These are phyloP conservation scores for Zoanthus sansibaricus DNA, from an alignment of 92 coral and sea anemone genomes.

Conservation along the genomic window DNA sequence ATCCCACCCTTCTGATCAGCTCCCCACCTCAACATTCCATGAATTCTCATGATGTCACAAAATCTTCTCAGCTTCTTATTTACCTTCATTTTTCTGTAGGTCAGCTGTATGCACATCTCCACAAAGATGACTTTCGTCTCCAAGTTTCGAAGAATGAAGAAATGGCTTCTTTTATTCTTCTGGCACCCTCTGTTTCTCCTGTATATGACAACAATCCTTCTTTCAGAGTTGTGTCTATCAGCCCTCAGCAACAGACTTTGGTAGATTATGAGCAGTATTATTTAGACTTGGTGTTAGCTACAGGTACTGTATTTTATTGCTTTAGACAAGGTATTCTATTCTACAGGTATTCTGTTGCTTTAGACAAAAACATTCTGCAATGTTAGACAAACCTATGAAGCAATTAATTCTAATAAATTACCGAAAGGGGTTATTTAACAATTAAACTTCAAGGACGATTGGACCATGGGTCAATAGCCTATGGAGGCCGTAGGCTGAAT, in stretches of 20 bases:
- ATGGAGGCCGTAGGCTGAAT: no score
- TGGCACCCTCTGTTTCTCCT: slow-evolving; percentile 83
- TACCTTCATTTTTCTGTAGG: slow-evolving; percentile 50
- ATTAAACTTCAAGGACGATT: no score
- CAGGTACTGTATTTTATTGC: slow-evolving; percentile 64
- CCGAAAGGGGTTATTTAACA: no score
- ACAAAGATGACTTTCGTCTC: slow-evolving; percentile 88
- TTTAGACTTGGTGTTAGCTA: slow-evolving; percentile 94
- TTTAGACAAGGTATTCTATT: no score
- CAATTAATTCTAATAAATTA: no score
- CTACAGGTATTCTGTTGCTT: slow-evolving; percentile 72
- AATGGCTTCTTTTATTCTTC: slow-evolving; percentile 31
- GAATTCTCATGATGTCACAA: no score
- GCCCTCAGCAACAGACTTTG: slow-evolving; percentile 50
- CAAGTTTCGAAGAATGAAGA: slow-evolving; percentile 53
- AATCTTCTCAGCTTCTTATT: neutral
- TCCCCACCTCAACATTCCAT: no score
- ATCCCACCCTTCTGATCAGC: no score
- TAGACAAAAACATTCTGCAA: no score
- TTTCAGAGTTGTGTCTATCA: slow-evolving; percentile 26
- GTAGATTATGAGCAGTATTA: slow-evolving; percentile 85
- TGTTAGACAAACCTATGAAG: no score
- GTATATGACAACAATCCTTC: slow-evolving; percentile 89
- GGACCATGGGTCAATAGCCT: no score
- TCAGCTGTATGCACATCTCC: slow-evolving; percentile 87